Conservation (phyloP, 2,888 invertebrate species). For the Latrodectus elegans region DNA sequence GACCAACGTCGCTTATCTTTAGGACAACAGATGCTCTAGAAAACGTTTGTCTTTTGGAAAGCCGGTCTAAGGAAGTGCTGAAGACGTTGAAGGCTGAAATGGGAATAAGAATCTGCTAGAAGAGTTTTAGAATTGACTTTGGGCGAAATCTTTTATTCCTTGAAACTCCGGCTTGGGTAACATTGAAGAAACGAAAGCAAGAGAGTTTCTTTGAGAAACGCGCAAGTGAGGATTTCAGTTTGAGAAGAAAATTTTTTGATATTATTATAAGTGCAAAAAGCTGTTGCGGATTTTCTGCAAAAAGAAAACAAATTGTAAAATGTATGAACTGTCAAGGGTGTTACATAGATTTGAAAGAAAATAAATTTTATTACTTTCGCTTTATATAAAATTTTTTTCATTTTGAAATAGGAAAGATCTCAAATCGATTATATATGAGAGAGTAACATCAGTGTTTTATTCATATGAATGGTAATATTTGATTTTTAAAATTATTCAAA, state of each 20-base stretch:
- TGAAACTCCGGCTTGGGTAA: background rate
- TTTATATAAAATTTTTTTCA: too few relatives aligned
- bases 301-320: too few relatives aligned
- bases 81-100: conserved; percentile 5
- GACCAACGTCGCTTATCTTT: conserved; percentile 32
- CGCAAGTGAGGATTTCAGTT: background rate
- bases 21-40: conserved; percentile 34
- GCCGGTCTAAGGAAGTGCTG: background rate
- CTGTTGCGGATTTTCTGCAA: too few relatives aligned
- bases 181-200: background rate
- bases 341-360: too few relatives aligned
- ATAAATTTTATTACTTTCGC: too few relatives aligned
- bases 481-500: too few relatives aligned
- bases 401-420: too few relatives aligned
- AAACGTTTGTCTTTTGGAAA: conserved; percentile 34
- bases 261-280: too few relatives aligned
- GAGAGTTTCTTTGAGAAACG: background rate
- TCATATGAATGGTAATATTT: too few relatives aligned
- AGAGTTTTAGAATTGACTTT: background rate
- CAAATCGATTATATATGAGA: too few relatives aligned
- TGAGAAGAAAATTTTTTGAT: background rate
- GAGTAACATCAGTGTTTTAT: too few relatives aligned
- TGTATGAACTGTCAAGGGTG: too few relatives aligned
- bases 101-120: conserved; percentile 1
- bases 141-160: background rate